phyloP scores from a whole-genome alignment of 2,888 invertebrate species.

The Stenichneumon culpator region DNA sequence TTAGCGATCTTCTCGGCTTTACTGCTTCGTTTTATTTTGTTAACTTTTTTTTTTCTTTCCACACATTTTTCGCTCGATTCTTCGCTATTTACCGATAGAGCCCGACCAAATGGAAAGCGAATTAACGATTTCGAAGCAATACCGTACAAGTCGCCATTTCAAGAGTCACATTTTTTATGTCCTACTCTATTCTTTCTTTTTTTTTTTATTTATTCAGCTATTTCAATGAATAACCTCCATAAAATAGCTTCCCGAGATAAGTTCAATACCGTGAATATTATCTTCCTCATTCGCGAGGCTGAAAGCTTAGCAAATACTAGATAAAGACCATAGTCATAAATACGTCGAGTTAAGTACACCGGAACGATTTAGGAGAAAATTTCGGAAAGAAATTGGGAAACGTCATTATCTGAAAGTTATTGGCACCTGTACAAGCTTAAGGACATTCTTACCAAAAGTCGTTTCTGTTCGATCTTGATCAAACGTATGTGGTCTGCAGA shows the following conservation, averaged over 20 bases:
- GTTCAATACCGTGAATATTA: not conserved
- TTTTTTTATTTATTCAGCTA: not conserved
- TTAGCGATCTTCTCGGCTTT: slow-evolving; percentile 19
- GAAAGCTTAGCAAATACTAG: not conserved
- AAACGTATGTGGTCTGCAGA: too few relatives aligned
- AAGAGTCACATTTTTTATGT: not conserved
- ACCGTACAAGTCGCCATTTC: not conserved
- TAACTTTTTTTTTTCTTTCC: slow-evolving; percentile 44
- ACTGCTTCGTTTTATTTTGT: slow-evolving; percentile 39
- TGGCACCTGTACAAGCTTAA: too few relatives aligned
- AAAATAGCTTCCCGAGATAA: not conserved
- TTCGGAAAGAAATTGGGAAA: not conserved
- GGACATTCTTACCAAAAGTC: too few relatives aligned
- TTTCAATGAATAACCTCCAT: not conserved
- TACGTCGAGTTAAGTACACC: not conserved
- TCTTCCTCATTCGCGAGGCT: not conserved
- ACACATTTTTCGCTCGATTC: slow-evolving; percentile 31
- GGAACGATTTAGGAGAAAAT: not conserved
- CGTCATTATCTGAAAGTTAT: not conserved
- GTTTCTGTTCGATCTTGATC: too few relatives aligned
- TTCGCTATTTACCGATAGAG: slow-evolving; percentile 58
- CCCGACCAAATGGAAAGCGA: slow-evolving; percentile 69
- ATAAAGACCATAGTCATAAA: not conserved
- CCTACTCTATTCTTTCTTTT: not conserved
- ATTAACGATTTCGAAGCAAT: slow-evolving; percentile 36